phyloP scores from a whole-genome alignment of 2,113 vertebrate genomes.

The Calyptommatus sinebrachiatus region DNA sequence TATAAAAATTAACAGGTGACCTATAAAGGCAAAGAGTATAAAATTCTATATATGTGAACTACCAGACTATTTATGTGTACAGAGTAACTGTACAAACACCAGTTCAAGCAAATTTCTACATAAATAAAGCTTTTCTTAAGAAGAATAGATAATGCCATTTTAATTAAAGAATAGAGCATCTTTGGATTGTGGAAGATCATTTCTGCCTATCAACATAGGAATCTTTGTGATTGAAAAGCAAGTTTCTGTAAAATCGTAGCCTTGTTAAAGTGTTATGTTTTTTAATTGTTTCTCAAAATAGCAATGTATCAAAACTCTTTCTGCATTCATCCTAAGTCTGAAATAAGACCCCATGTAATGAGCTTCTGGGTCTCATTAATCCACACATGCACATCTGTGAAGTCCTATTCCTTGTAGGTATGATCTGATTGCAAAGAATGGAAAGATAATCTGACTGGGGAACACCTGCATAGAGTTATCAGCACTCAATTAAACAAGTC shows the following conservation, averaged over 20 bases:
- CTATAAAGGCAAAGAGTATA: conserved; percentile 59
- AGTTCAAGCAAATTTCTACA: conserved; percentile 44
- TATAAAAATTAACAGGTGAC: conserved; percentile 58
- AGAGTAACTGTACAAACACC: conserved; percentile 46
- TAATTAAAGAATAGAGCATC: conserved; percentile 45
- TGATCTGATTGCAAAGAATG: no score
- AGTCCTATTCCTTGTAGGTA: no score
- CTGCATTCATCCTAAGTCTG: no score
- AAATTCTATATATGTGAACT: conserved; percentile 44
- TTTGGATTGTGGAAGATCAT: conserved; percentile 52
- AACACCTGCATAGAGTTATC: no score
- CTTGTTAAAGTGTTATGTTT: conserved; percentile 41
- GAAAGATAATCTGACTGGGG: no score
- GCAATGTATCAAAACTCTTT: not conserved
- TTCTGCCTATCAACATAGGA: conserved; percentile 50
- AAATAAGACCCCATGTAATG: no score
- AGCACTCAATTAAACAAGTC: no score
- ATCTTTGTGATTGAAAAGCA: conserved; percentile 42
- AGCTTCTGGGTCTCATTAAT: no score
- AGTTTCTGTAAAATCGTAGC: conserved; percentile 45
- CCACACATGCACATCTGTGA: no score
- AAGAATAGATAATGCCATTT: conserved; percentile 40
- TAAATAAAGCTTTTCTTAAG: conserved; percentile 38
- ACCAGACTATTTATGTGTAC: conserved; percentile 55
- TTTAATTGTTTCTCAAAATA: conserved; percentile 37